These are phyloP conservation scores for Menidia beryllina DNA, from an alignment of 2,113 vertebrate species.

Conservation along the genomic window DNA sequence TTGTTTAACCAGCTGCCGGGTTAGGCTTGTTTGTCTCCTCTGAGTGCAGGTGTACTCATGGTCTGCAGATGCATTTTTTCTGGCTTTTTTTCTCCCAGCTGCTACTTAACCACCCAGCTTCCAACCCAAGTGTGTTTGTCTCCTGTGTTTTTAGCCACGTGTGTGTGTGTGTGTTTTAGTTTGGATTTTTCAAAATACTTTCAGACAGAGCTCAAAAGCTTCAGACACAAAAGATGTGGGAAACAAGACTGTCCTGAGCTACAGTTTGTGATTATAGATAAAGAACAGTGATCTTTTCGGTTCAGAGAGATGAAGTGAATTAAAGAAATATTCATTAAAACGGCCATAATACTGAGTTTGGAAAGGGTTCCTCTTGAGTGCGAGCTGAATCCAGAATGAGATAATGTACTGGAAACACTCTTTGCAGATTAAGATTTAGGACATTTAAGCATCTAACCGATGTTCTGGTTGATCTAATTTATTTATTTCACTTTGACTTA, in stretches of 20 bases:
- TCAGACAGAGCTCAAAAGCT: background rate
- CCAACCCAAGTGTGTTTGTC: slow-evolving; percentile 35
- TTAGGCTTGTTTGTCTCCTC: slow-evolving; percentile 60
- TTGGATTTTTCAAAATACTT: slow-evolving; percentile 5
- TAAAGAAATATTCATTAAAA: no score
- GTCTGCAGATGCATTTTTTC: slow-evolving; percentile 61
- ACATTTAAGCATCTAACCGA: background rate
- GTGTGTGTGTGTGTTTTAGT: background rate
- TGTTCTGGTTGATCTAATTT: no score
- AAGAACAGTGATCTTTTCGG: no score
- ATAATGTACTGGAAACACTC: background rate
- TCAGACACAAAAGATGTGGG: background rate
- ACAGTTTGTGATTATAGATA: slow-evolving; percentile 1
- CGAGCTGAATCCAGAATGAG: background rate
- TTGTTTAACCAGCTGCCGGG: slow-evolving; percentile 77
- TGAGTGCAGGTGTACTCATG: slow-evolving; percentile 64
- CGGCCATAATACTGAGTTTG: background rate
- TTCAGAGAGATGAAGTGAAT: background rate
- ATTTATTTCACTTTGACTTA: no score
- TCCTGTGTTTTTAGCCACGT: background rate
- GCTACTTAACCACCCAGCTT: slow-evolving; percentile 31
- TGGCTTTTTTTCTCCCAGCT: background rate
- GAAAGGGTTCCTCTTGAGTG: background rate
- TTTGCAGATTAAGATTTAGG: slow-evolving; percentile 9
- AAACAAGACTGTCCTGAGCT: background rate